A percentile compares a stretch with the other conserved stretches of the same genome.
Evolutionary conservation across 2,797 vertebrate species (phyloP).

Genomic region (Microtus obscurus): DNA sequence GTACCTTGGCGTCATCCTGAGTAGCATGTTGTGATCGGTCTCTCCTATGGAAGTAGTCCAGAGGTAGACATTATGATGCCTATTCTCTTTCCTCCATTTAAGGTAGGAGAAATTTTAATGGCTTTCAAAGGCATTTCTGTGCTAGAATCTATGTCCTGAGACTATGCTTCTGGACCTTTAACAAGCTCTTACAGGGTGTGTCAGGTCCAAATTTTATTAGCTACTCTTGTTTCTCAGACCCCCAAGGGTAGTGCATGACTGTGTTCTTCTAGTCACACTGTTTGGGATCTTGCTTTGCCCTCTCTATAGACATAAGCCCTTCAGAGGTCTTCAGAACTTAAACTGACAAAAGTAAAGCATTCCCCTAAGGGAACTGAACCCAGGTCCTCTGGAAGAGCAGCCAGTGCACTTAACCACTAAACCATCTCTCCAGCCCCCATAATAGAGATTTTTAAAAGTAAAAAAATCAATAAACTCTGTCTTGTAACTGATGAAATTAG

Average conservation of each 20-base stretch:
- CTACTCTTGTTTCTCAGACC: not conserved
- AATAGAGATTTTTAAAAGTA: not conserved
- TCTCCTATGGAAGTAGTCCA: not conserved
- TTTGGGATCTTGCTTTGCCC: not conserved
- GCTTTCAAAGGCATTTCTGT: not conserved
- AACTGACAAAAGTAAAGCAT: not conserved
- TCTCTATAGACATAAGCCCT: not conserved
- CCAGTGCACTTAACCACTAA: not conserved
- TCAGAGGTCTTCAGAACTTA: not conserved
- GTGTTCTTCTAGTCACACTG: not conserved
- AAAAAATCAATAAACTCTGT: not conserved
- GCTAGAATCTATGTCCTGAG: not conserved
- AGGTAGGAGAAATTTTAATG: not conserved
- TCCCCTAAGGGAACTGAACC: not conserved
- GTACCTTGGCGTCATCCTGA: not conserved
- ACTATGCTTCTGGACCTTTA: not conserved
- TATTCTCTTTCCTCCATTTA: not conserved
- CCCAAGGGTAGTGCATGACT: not conserved
- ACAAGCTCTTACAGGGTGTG: not conserved
- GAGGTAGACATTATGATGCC: not conserved
- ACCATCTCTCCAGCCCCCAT: not conserved
- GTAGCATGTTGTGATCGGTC: not conserved
- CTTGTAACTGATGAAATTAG: not conserved
- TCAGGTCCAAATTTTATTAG: not conserved
- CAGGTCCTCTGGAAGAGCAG: not conserved